Percentiles rank a stretch among this genome's conserved stretches.
These are phyloP conservation scores for Microctenopoma steveboyesi DNA, from an alignment of 2,797 vertebrate genomes.

Conservation along the genomic window DNA sequence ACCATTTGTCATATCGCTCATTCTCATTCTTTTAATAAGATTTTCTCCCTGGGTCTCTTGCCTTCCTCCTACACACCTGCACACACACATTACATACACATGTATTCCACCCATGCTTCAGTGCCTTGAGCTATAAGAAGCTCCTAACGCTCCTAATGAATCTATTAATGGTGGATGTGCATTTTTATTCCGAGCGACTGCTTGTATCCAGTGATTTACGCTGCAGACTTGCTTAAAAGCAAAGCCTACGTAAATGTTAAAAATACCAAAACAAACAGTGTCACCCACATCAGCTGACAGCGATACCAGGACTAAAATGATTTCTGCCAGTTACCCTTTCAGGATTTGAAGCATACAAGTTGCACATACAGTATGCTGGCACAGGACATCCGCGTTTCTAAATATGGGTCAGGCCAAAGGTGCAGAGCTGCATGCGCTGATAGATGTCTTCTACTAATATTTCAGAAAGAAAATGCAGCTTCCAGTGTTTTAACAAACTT, in stretches of 20 bases:
- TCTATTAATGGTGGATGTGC: slow-evolving; percentile 6
- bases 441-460: no score
- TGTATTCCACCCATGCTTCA: slow-evolving; percentile 5
- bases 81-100: neutral
- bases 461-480: no score
- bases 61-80: slow-evolving; percentile 24
- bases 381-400: no score
- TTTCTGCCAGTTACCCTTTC: neutral
- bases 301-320: neutral
- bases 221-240: neutral
- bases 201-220: slow-evolving; percentile 2
- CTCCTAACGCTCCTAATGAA: slow-evolving; percentile 18
- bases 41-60: slow-evolving; percentile 28
- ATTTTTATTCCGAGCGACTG: slow-evolving; percentile 3
- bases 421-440: no score
- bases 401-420: no score
- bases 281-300: neutral
- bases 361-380: no score
- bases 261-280: neutral
- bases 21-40: slow-evolving; percentile 42
- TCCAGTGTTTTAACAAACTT: no score
- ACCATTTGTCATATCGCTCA: slow-evolving; percentile 43
- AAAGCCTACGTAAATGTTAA: neutral
- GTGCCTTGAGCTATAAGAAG: slow-evolving; percentile 4
- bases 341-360: no score